Evolutionary conservation across 2,888 invertebrate species (phyloP).

Genomic region (Phragmatobia fuliginosa): DNA sequence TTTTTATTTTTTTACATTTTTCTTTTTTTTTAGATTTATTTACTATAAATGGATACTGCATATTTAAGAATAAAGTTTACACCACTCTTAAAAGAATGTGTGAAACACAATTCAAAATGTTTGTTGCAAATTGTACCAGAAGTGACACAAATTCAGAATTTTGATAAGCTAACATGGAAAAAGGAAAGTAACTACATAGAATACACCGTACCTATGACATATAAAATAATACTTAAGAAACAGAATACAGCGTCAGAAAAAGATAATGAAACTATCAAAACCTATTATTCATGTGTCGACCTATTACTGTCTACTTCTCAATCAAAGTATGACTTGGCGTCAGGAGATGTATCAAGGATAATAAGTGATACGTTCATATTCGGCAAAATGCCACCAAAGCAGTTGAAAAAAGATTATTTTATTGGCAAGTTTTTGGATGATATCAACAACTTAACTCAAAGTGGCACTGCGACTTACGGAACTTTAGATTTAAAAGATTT

Average conservation of each 20-base stretch:
- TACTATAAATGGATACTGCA: slow-evolving; percentile 65
- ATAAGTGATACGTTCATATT: slow-evolving; percentile 68
- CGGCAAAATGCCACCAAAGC: slow-evolving; percentile 40
- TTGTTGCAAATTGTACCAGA: slow-evolving; percentile 76
- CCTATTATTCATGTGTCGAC: slow-evolving; percentile 79
- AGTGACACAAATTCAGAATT: slow-evolving; percentile 66
- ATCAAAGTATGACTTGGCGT: slow-evolving; percentile 49
- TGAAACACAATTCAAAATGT: slow-evolving; percentile 60
- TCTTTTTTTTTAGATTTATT: slow-evolving; percentile 33
- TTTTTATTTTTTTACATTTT: slow-evolving; percentile 2
- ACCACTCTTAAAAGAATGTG: slow-evolving; percentile 63
- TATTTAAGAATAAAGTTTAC: slow-evolving; percentile 71
- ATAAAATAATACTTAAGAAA: slow-evolving; percentile 73
- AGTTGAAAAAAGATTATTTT: slow-evolving; percentile 6
- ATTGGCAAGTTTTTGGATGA: not conserved
- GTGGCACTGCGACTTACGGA: slow-evolving; percentile 19
- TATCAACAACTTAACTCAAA: slow-evolving; percentile 9
- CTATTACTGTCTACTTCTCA: slow-evolving; percentile 55
- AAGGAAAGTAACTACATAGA: slow-evolving; percentile 64
- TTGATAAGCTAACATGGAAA: slow-evolving; percentile 72
- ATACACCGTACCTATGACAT: slow-evolving; percentile 74
- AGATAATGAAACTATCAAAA: slow-evolving; percentile 50
- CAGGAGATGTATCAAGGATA: slow-evolving; percentile 62
- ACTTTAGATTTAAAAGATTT: slow-evolving; percentile 19
- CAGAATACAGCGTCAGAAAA: slow-evolving; percentile 25